A percentile compares a stretch with the other conserved stretches of the same genome.
phyloP scores from a whole-genome alignment of 2,113 vertebrate genomes.

The Phalacrocorax brasilianus region DNA sequence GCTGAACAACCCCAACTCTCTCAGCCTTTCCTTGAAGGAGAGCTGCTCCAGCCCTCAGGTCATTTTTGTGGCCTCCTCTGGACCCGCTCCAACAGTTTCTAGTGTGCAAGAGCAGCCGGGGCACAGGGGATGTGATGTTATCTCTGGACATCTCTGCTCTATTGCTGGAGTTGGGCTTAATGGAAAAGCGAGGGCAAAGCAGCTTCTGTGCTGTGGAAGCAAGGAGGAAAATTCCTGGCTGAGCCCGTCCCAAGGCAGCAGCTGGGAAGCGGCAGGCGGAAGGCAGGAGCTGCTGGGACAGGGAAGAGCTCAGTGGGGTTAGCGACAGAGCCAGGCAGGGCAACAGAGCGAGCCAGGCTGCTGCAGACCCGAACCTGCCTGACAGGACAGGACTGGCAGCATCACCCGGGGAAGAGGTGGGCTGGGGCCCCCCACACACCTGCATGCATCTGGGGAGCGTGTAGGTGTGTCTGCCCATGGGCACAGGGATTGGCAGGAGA shows the following conservation, averaged over 20 bases:
- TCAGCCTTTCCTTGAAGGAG: too few species aligned
- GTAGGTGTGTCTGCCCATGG: background rate
- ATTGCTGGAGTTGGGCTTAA: background rate
- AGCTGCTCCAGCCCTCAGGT: too few species aligned
- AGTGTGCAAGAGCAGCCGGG: background rate
- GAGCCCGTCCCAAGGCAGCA: background rate
- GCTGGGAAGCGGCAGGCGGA: background rate
- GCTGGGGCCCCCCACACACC: background rate
- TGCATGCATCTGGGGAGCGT: fast-evolving
- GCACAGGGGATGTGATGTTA: background rate
- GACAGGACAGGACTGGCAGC: background rate
- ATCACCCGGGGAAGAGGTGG: background rate
- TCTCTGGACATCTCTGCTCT: background rate
- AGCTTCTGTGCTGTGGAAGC: background rate
- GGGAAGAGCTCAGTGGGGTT: background rate
- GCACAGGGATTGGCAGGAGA: background rate
- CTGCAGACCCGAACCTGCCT: background rate
- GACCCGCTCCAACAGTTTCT: too few species aligned
- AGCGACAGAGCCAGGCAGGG: background rate
- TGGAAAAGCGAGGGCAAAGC: background rate
- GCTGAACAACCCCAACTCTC: too few species aligned
- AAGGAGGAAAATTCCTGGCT: background rate
- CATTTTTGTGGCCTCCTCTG: too few species aligned
- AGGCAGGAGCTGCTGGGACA: background rate
- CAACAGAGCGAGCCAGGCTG: background rate